A percentile compares a stretch with the other conserved stretches of the same genome.
Evolutionary conservation across 2,797 vertebrate genomes (phyloP).

Genomic region (Heterohyrax brucei): DNA sequence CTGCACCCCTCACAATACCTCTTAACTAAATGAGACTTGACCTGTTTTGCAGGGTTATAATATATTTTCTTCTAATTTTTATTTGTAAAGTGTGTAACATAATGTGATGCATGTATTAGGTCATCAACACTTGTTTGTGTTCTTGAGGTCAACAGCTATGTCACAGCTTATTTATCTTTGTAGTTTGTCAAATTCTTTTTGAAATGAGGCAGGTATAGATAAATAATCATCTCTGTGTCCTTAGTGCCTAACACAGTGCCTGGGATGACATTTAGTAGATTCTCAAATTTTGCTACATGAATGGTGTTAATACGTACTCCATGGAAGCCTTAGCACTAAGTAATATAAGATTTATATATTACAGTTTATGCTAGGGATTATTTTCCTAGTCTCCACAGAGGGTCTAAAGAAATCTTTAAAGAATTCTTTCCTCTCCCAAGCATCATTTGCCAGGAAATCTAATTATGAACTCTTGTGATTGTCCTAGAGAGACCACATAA

Average conservation of each 20-base stretch:
- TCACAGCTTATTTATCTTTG: slow-evolving; percentile 12
- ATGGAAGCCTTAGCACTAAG: background rate
- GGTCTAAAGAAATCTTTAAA: background rate
- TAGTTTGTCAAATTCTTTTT: slow-evolving; percentile 35
- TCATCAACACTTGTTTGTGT: background rate
- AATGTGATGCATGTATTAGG: background rate
- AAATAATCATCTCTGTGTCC: background rate
- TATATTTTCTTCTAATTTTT: slow-evolving; percentile 21
- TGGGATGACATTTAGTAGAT: background rate
- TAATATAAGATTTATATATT: background rate
- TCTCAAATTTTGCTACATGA: slow-evolving; percentile 21
- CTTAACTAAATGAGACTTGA: background rate
- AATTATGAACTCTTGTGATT: background rate
- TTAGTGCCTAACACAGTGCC: background rate
- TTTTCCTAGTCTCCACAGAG: background rate
- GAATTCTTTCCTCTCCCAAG: background rate
- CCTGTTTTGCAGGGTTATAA: background rate
- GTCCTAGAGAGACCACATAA: background rate
- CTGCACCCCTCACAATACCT: background rate
- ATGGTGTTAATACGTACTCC: background rate
- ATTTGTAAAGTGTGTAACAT: background rate
- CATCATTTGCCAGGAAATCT: background rate
- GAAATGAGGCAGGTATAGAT: slow-evolving; percentile 49
- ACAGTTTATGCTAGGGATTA: background rate
- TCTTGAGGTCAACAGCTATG: slow-evolving; percentile 17